Percentiles rank a stretch among this genome's conserved stretches.
Conservation (phyloP, 2,113 vertebrate species). For the Pan paniscus region DNA sequence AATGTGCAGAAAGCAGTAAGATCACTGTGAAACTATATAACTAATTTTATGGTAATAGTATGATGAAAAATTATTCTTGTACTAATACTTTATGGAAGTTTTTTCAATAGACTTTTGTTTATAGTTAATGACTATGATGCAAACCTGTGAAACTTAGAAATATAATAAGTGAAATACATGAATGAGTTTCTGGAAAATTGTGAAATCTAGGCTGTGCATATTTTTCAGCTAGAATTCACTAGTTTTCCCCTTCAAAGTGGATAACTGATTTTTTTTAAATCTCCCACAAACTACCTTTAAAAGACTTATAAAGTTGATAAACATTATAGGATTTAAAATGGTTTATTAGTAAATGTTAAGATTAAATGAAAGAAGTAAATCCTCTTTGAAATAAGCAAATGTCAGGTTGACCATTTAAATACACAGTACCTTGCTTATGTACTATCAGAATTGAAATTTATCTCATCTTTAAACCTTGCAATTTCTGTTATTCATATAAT, state of each 20-base stretch:
- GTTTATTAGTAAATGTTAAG: constrained; percentile 45
- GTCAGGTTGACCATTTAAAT: constrained; percentile 42
- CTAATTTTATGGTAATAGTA: constrained; percentile 10
- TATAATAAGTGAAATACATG: not conserved
- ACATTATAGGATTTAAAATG: not conserved
- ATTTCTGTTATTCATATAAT: not conserved
- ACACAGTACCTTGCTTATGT: not conserved
- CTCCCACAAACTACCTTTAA: constrained; percentile 13
- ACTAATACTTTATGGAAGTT: constrained; percentile 37
- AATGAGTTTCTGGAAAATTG: constrained; percentile 55
- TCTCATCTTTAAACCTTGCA: not conserved
- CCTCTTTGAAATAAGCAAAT: constrained; percentile 28
- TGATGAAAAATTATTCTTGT: constrained; percentile 9
- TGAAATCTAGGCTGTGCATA: not conserved
- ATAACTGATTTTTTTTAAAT: constrained; percentile 23
- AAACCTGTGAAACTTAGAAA: constrained; percentile 31
- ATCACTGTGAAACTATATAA: not conserved
- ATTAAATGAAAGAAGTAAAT: constrained; percentile 31
- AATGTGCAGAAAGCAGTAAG: constrained; percentile 3
- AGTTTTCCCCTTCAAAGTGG: constrained; percentile 27
- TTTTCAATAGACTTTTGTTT: constrained; percentile 41
- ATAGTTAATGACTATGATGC: not conserved
- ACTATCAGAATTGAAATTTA: not conserved
- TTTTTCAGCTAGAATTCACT: constrained; percentile 44
- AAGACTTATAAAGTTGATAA: not conserved